These are phyloP conservation scores for Gymnorhina tibicen DNA, from an alignment of 2,113 vertebrate species.

Conservation along the genomic window DNA sequence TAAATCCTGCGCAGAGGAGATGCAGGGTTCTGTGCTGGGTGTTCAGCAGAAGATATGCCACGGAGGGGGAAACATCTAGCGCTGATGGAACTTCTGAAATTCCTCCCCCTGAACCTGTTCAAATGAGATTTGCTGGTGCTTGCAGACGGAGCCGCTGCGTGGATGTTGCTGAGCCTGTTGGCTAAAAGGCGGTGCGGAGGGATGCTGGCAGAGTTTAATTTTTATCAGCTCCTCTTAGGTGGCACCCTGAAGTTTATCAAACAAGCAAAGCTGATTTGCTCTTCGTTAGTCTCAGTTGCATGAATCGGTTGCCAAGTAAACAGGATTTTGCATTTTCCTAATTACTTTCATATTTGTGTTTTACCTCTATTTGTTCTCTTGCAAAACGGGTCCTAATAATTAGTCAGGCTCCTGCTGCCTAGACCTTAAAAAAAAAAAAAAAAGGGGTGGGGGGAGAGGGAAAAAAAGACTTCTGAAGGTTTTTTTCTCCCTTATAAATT, in stretches of 20 bases:
- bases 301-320: conserved; percentile 68
- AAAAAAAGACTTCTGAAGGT: conserved; percentile 13
- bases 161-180: neutral
- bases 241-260: conserved; percentile 59
- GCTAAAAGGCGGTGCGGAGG: neutral
- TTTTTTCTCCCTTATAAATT: conserved; percentile 64
- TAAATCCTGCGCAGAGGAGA: fast-evolving
- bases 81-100: neutral
- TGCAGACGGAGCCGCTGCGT: neutral
- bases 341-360: conserved; percentile 80
- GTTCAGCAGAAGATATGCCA: neutral
- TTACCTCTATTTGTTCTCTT: conserved; percentile 69
- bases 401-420: conserved; percentile 68
- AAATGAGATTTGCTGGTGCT: conserved; percentile 14
- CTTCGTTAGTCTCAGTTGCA: conserved; percentile 65
- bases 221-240: conserved; percentile 48
- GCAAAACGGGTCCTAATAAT: conserved; percentile 72
- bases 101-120: neutral
- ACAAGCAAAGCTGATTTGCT: conserved; percentile 64
- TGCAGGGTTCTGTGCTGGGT: fast-evolving
- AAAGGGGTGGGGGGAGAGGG: neutral
- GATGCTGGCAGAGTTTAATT: conserved; percentile 53
- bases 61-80: neutral
- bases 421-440: conserved; percentile 28
- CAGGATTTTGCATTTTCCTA: conserved; percentile 70